phyloP scores from a whole-genome alignment of 2,113 vertebrate genomes.

The Vulpes lagopus region DNA sequence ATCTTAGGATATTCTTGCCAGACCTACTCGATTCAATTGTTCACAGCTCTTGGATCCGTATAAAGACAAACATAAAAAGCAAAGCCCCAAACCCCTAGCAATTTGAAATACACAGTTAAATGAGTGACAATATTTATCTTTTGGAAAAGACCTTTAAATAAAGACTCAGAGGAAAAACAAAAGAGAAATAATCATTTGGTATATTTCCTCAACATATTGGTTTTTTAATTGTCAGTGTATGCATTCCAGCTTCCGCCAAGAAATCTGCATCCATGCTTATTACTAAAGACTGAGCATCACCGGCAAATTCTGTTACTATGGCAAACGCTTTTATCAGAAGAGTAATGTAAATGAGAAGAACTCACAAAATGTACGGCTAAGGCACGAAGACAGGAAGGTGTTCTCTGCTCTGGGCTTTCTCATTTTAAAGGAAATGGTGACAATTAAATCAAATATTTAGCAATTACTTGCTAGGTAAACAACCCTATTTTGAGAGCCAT shows the following conservation, averaged over 20 bases:
- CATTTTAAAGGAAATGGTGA: fast-evolving
- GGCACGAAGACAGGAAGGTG: background rate
- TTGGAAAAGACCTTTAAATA: slow-evolving; percentile 48
- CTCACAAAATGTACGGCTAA: background rate
- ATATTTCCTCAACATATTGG: slow-evolving; percentile 3
- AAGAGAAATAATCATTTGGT: slow-evolving; percentile 59
- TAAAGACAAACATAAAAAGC: background rate
- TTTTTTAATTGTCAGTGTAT: background rate
- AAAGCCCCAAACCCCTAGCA: background rate
- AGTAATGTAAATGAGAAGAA: background rate
- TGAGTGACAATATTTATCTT: slow-evolving; percentile 50
- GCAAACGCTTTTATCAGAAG: background rate
- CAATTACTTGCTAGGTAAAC: background rate
- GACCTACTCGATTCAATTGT: background rate
- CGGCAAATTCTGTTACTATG: slow-evolving; percentile 43
- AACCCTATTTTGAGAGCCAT: background rate
- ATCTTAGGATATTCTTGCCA: background rate
- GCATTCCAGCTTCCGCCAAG: background rate
- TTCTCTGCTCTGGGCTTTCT: background rate
- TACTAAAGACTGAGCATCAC: background rate
- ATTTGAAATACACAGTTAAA: slow-evolving; percentile 16
- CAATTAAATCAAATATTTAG: background rate
- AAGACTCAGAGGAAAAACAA: slow-evolving; percentile 33
- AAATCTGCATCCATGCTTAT: background rate
- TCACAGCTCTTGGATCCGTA: background rate